Evolutionary conservation across 2,797 vertebrate species (phyloP).

Genomic region (Sebastes steindachneri): DNA sequence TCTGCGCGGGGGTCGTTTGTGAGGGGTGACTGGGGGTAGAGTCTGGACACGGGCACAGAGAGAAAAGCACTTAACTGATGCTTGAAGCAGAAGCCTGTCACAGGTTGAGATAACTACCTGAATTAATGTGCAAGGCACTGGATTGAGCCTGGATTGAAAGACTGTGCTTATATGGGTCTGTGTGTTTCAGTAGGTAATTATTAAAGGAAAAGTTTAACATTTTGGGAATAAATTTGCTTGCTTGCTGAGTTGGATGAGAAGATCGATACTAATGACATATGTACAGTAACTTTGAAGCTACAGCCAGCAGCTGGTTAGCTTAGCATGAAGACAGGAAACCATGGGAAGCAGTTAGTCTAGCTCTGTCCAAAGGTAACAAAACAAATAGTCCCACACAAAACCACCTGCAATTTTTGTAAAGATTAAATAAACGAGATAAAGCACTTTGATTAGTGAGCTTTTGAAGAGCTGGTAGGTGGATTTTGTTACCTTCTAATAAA

Average conservation of each 20-base stretch:
- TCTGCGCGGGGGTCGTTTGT: constrained; percentile 91
- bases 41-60: constrained; percentile 78
- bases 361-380: neutral
- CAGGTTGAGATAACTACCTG: constrained; percentile 1
- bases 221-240: neutral
- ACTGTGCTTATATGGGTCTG: neutral
- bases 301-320: neutral
- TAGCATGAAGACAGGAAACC: neutral
- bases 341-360: no score
- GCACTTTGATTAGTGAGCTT: neutral
- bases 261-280: neutral
- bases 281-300: neutral
- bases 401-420: neutral
- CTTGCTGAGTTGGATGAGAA: neutral
- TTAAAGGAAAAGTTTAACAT: neutral
- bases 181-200: neutral
- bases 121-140: neutral
- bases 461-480: neutral
- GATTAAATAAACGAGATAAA: neutral
- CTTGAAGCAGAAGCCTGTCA: neutral
- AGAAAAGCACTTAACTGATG: constrained; percentile 15
- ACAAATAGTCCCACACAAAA: neutral
- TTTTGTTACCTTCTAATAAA: neutral
- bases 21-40: constrained; percentile 95
- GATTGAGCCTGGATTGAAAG: neutral